phyloP scores from a whole-genome alignment of 2,888 invertebrate genomes.

The Volucella zonaria region DNA sequence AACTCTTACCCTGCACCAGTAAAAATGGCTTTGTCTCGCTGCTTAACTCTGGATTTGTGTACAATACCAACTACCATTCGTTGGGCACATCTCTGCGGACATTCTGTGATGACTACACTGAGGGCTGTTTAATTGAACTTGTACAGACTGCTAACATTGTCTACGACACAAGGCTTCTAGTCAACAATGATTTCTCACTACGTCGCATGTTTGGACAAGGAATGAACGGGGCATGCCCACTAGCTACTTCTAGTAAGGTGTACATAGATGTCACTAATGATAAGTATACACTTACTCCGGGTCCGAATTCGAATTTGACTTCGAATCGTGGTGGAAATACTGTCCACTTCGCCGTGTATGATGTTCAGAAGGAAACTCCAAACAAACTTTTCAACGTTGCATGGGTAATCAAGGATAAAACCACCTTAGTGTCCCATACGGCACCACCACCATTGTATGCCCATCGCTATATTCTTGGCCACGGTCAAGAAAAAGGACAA shows the following conservation, averaged over 20 bases:
- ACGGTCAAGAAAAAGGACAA: slow-evolving; percentile 95
- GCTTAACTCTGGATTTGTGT: slow-evolving; percentile 94
- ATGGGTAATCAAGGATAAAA: slow-evolving; percentile 80
- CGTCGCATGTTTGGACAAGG: slow-evolving; percentile 94
- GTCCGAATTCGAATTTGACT: slow-evolving; percentile 84
- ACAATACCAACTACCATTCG: slow-evolving; percentile 96
- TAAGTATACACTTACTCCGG: slow-evolving; percentile 86
- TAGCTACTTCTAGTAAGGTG: slow-evolving; percentile 90
- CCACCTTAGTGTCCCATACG: slow-evolving; percentile 83
- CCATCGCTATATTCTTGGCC: slow-evolving; percentile 92
- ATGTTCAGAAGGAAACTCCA: slow-evolving; percentile 83
- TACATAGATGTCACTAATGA: slow-evolving; percentile 90
- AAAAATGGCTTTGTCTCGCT: slow-evolving; percentile 93
- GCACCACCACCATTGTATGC: slow-evolving; percentile 89
- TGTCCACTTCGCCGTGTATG: slow-evolving; percentile 88
- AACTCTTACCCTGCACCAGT: slow-evolving; percentile 97
- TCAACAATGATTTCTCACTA: slow-evolving; percentile 91
- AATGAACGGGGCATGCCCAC: slow-evolving; percentile 90
- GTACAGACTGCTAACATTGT: slow-evolving; percentile 94
- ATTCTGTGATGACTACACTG: slow-evolving; percentile 86
- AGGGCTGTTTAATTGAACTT: slow-evolving; percentile 88
- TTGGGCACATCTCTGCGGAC: slow-evolving; percentile 92
- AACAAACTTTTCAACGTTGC: slow-evolving; percentile 88
- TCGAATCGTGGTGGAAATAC: slow-evolving; percentile 88
- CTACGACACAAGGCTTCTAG: slow-evolving; percentile 87